Percentiles rank a stretch among this genome's conserved stretches.
Conservation (phyloP, 2,888 invertebrate species). For the Drosophila aldrichi region DNA sequence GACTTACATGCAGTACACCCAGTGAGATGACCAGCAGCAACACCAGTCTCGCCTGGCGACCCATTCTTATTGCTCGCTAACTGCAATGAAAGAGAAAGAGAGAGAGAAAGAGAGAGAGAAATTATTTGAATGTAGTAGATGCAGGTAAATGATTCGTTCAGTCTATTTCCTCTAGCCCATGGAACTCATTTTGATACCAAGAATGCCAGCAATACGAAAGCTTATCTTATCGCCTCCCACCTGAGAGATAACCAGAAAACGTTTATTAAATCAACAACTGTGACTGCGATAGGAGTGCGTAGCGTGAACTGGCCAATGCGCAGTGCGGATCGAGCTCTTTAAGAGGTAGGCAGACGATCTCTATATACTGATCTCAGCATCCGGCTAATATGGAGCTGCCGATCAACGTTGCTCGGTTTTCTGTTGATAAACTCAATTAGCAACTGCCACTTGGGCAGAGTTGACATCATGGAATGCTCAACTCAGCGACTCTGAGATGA, state of each 20-base stretch:
- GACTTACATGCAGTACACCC: conserved; percentile 70
- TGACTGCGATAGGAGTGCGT: not conserved
- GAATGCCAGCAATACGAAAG: conserved; percentile 18
- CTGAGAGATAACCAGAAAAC: conserved; percentile 38
- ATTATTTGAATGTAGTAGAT: not conserved
- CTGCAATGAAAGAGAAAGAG: conserved; percentile 39
- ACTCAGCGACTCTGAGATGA: conserved; percentile 5
- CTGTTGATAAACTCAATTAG: conserved; percentile 55
- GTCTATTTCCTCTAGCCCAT: conserved; percentile 4
- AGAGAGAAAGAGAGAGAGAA: not conserved
- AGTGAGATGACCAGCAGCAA: conserved; percentile 78
- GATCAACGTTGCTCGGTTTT: not conserved
- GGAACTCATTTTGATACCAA: conserved; percentile 35
- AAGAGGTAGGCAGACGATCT: not conserved
- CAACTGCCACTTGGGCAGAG: conserved; percentile 33
- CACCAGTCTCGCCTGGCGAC: conserved; percentile 85
- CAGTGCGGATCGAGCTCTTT: not conserved
- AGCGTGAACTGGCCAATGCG: not conserved
- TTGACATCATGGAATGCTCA: conserved; percentile 72
- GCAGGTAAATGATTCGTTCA: not conserved
- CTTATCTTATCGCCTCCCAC: conserved; percentile 63
- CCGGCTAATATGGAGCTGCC: conserved; percentile 7
- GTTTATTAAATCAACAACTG: conserved; percentile 69
- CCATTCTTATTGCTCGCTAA: conserved; percentile 70
- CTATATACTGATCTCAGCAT: conserved; percentile 3